Evolutionary conservation across 1,140 invertebrate species (phyloP).

Genomic region (Piezodorus guildinii): DNA sequence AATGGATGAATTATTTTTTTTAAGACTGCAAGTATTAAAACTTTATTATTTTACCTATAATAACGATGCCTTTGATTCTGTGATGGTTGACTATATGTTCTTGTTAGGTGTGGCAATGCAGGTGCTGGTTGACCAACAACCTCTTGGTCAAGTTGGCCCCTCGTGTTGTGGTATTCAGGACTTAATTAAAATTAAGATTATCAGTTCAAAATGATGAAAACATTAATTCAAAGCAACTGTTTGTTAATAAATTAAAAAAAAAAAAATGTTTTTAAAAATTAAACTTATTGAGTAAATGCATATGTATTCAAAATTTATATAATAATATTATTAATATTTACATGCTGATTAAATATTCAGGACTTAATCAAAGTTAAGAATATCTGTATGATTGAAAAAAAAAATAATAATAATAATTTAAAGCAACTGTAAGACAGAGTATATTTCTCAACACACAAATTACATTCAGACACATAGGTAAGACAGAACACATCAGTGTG

Average conservation of each 20-base stretch:
- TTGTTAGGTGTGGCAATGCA: constrained; percentile 21
- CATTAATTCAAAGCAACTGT: constrained; percentile 11
- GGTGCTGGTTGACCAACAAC: constrained; percentile 23
- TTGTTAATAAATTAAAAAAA: no score
- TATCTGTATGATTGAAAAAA: no score
- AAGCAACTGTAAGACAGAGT: no score
- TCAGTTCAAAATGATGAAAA: background rate
- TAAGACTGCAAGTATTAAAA: background rate
- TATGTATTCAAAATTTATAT: no score
- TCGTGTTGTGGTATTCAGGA: constrained; percentile 15
- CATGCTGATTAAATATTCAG: no score
- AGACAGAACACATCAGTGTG: no score
- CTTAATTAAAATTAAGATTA: constrained; percentile 11
- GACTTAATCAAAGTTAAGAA: no score
- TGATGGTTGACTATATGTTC: constrained; percentile 23
- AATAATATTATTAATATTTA: no score
- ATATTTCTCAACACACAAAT: no score
- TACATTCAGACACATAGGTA: no score
- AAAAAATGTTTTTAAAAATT: background rate
- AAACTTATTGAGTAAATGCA: background rate
- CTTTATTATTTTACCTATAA: constrained; percentile 20
- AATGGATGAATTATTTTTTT: background rate
- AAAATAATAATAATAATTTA: no score
- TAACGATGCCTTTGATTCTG: constrained; percentile 23
- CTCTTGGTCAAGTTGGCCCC: constrained; percentile 19